Conservation (phyloP, 1,140 invertebrate species). For the Drosophila nigromelanica region DNA sequence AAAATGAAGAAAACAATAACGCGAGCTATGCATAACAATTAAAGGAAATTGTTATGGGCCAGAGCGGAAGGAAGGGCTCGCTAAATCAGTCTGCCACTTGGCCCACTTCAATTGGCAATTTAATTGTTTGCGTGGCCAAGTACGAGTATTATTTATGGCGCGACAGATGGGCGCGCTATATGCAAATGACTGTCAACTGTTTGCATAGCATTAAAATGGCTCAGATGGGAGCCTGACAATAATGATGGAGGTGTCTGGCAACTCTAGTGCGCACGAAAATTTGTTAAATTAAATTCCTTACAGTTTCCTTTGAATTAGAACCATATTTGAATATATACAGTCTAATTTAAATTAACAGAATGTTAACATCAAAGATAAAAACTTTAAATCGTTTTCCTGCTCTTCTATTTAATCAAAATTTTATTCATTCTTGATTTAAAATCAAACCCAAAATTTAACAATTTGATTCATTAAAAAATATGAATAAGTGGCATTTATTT, state of each 20-base stretch:
- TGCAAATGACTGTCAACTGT: constrained; percentile 51
- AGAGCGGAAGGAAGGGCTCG: neutral
- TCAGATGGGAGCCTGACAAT: neutral
- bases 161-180: constrained; percentile 37
- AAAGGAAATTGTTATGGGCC: neutral
- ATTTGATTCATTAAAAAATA: too few species aligned
- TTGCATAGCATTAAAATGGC: constrained; percentile 40
- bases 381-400: too few species aligned
- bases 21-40: constrained; percentile 26
- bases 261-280: neutral
- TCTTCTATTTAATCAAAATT: too few species aligned
- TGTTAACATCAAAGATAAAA: too few species aligned
- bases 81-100: constrained; percentile 20
- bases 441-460: too few species aligned
- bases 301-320: neutral
- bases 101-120: constrained; percentile 42
- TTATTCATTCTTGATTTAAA: too few species aligned
- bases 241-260: neutral
- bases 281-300: neutral
- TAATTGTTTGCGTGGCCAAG: constrained; percentile 53
- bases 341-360: too few species aligned
- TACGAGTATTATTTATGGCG: constrained; percentile 28
- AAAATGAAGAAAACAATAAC: constrained; percentile 9
- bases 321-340: neutral
- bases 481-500: too few species aligned